A percentile compares a stretch with the other conserved stretches of the same genome.
phyloP scores from a whole-genome alignment of 2,797 vertebrate genomes.

The Sitta carolinensis region DNA sequence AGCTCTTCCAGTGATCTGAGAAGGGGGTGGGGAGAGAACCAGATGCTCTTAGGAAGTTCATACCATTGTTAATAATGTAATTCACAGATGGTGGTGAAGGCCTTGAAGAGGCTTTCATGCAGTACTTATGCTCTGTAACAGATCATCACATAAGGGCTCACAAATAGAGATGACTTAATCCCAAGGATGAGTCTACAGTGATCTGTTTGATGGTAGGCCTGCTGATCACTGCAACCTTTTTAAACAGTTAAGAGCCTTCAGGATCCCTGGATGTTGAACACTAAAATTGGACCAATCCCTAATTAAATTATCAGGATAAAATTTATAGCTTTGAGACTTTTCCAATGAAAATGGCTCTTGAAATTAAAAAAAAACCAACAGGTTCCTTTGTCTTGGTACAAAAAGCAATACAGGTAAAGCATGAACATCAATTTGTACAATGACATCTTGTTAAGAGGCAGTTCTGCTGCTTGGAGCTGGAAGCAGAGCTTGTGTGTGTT shows the following conservation, averaged over 20 bases:
- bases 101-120: slow-evolving; percentile 65
- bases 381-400: background rate
- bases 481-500: background rate
- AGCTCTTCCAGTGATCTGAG: slow-evolving; percentile 38
- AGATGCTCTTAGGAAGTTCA: slow-evolving; percentile 66
- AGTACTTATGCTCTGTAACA: slow-evolving; percentile 37
- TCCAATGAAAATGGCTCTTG: background rate
- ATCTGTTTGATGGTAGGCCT: slow-evolving; percentile 1
- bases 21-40: slow-evolving; percentile 49
- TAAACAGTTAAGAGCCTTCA: background rate
- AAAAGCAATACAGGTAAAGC: background rate
- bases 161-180: slow-evolving; percentile 65
- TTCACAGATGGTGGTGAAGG: slow-evolving; percentile 57
- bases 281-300: background rate
- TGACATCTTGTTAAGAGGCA: background rate
- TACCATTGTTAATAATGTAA: slow-evolving; percentile 62
- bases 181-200: slow-evolving; percentile 30
- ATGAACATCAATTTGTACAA: background rate
- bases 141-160: slow-evolving; percentile 43
- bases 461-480: background rate
- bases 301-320: background rate
- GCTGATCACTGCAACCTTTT: background rate
- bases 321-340: background rate
- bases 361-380: background rate
- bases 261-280: background rate